A percentile compares a stretch with the other conserved stretches of the same genome.
Conservation (phyloP, 2,113 vertebrate genomes). For the Semnopithecus entellus region DNA sequence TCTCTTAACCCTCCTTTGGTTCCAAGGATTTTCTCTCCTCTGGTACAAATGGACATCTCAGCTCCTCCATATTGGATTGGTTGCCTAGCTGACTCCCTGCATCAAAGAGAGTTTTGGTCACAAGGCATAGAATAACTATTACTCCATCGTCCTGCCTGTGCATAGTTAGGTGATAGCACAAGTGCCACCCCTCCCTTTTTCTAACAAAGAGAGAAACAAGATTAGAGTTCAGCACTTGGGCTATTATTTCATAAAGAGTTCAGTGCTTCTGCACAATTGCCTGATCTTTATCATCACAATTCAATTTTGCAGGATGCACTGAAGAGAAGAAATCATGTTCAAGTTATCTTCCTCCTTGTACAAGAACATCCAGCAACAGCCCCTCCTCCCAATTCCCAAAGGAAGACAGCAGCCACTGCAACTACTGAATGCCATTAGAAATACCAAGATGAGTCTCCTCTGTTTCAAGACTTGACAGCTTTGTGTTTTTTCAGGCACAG, state of each 20-base stretch:
- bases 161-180: background rate
- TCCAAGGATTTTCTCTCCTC: background rate
- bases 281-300: slow-evolving; percentile 62
- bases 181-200: background rate
- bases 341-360: slow-evolving; percentile 16
- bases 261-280: slow-evolving; percentile 48
- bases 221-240: slow-evolving; percentile 24
- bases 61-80: background rate
- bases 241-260: slow-evolving; percentile 62
- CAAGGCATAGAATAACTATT: background rate
- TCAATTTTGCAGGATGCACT: slow-evolving; percentile 55
- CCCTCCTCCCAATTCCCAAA: background rate
- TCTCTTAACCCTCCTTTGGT: background rate
- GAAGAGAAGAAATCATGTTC: slow-evolving; percentile 35
- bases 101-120: background rate
- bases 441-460: background rate
- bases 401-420: background rate
- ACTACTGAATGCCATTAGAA: background rate
- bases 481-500: background rate
- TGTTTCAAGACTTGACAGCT: background rate
- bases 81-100: background rate
- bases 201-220: slow-evolving; percentile 32
- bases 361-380: slow-evolving; percentile 5
- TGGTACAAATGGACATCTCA: background rate
- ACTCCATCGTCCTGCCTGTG: background rate